Percentiles rank a stretch among this genome's conserved stretches.
phyloP scores from a whole-genome alignment of 30 jellyfish, hydroid and myxozoan species.

The Turritopsis rubra region DNA sequence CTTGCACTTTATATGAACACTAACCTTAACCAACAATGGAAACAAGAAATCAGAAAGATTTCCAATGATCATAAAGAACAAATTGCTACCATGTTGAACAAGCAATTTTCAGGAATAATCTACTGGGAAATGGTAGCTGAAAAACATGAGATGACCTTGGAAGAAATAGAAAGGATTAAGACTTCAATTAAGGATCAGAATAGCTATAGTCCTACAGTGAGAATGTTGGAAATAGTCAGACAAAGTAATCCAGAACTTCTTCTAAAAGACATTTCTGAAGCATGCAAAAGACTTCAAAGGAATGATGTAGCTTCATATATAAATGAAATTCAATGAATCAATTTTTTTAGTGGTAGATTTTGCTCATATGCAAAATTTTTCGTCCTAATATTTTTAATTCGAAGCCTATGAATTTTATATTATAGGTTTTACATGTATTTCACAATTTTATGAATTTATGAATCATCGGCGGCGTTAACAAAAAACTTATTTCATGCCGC shows the following conservation, averaged over 20 bases:
- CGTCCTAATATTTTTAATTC: too few species aligned
- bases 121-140: not conserved
- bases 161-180: not conserved
- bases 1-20: not conserved
- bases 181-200: not conserved
- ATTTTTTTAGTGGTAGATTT: too few species aligned
- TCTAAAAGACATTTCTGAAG: not conserved
- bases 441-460: too few species aligned
- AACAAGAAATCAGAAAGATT: not conserved
- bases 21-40: not conserved
- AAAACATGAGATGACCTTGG: not conserved
- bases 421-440: too few species aligned
- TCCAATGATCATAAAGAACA: not conserved
- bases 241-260: not conserved
- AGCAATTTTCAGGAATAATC: not conserved
- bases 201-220: constrained; percentile 7
- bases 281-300: not conserved
- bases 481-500: too few species aligned
- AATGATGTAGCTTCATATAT: not conserved
- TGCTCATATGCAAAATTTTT: too few species aligned
- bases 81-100: not conserved
- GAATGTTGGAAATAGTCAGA: not conserved
- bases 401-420: too few species aligned
- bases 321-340: not conserved
- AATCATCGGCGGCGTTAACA: too few species aligned